These are phyloP conservation scores for Theonella swinhoei DNA, from an alignment of 37 sponge, comb jelly and placozoan genomes.

Conservation along the genomic window DNA sequence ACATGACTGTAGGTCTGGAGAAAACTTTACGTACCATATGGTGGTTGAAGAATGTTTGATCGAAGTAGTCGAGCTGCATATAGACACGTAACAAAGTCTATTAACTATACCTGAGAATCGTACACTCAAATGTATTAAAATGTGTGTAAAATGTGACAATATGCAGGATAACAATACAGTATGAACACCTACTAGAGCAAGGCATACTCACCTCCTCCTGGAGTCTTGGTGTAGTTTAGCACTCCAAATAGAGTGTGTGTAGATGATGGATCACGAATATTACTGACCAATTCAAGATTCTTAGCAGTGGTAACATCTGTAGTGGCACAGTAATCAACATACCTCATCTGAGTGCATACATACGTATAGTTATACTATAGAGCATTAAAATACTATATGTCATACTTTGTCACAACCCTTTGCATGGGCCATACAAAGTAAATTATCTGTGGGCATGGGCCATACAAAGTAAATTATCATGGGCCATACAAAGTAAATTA, in stretches of 20 bases:
- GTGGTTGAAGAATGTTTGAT: slow-evolving; percentile 96
- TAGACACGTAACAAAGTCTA: not conserved
- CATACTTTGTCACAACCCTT: too few species aligned
- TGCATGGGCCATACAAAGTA: not conserved
- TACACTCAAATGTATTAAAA: not conserved
- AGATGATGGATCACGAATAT: slow-evolving; percentile 72
- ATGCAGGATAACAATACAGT: not conserved
- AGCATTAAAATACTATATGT: not conserved
- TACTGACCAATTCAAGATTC: slow-evolving; percentile 89
- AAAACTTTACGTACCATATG: slow-evolving; percentile 61
- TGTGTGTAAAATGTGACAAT: not conserved
- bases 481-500: too few species aligned
- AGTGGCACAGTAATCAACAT: not conserved
- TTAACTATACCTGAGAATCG: not conserved
- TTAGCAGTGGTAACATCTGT: slow-evolving; percentile 88
- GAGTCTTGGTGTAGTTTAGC: slow-evolving; percentile 93
- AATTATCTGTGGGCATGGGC: not conserved
- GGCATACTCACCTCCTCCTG: slow-evolving; percentile 69
- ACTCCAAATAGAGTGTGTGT: slow-evolving; percentile 84
- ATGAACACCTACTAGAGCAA: not conserved
- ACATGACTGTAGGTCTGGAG: too few species aligned
- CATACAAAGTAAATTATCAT: too few species aligned
- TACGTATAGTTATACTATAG: not conserved
- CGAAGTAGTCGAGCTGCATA: slow-evolving; percentile 67
- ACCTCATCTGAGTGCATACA: not conserved